Evolutionary conservation across 2,797 vertebrate genomes (phyloP).

Genomic region (Austrolebias charrua): DNA sequence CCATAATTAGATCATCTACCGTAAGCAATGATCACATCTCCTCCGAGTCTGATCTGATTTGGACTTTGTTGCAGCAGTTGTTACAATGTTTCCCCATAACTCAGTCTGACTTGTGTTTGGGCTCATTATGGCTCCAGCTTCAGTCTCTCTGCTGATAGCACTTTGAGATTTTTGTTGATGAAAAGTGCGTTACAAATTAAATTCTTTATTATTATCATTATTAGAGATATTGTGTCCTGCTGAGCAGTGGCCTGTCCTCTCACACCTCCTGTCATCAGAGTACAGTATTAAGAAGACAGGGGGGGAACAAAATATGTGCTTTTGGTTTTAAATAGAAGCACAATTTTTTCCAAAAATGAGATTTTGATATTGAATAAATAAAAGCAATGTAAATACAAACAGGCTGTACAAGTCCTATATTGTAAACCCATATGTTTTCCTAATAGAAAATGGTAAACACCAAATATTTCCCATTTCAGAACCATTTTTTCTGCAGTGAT

Average conservation of each 20-base stretch:
- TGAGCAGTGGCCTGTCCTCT: constrained; percentile 21
- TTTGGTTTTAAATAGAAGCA: constrained; percentile 1
- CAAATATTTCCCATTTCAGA: too few species aligned
- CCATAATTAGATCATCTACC: constrained; percentile 45
- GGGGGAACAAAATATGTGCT: constrained; percentile 1
- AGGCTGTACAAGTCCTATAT: too few species aligned
- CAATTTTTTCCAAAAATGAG: not conserved
- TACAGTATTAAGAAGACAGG: constrained; percentile 33
- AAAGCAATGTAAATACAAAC: too few species aligned
- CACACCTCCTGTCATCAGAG: constrained; percentile 26
- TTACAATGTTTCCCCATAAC: constrained; percentile 17
- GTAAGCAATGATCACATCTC: constrained; percentile 45
- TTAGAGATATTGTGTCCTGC: constrained; percentile 6
- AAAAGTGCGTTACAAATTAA: too few species aligned
- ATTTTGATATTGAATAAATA: too few species aligned
- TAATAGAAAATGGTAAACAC: too few species aligned
- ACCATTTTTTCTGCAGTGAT: too few species aligned
- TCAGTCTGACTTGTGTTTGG: constrained; percentile 16
- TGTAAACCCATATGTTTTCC: too few species aligned
- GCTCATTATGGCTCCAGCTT: constrained; percentile 23
- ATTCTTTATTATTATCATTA: too few species aligned
- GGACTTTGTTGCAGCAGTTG: constrained; percentile 11
- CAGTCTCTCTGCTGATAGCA: too few species aligned
- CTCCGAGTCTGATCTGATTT: constrained; percentile 22
- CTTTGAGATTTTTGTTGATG: too few species aligned